Evolutionary conservation across 1,140 invertebrate genomes (phyloP).

Genomic region (Drosophila neocordata): DNA sequence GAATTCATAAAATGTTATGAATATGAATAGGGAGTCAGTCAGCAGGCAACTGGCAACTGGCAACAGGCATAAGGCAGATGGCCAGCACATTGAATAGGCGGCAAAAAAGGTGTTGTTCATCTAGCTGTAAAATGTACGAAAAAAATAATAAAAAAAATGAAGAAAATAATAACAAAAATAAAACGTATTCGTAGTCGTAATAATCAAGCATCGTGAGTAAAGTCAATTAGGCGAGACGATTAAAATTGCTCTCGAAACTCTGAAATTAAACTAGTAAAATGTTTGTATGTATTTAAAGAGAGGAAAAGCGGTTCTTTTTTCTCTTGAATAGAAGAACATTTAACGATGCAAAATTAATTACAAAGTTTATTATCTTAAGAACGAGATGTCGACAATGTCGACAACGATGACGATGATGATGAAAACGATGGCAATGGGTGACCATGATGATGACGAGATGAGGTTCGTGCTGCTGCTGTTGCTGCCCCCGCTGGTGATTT

Average conservation of each 20-base stretch:
- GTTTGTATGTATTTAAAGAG: neutral
- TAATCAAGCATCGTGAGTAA: conserved; percentile 52
- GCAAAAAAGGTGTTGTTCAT: conserved; percentile 26
- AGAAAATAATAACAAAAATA: too few species aligned
- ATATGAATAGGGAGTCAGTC: too few species aligned
- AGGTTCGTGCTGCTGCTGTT: conserved; percentile 17
- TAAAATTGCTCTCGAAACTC: conserved; percentile 36
- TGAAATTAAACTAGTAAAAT: conserved; percentile 32
- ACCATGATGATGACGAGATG: conserved; percentile 14
- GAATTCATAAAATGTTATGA: conserved; percentile 64
- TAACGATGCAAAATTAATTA: conserved; percentile 81
- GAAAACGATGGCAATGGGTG: neutral
- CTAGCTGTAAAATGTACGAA: conserved; percentile 38
- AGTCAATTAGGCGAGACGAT: conserved; percentile 60
- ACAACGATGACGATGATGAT: neutral
- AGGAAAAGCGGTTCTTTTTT: conserved; percentile 10
- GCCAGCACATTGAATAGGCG: conserved; percentile 1
- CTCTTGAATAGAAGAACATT: conserved; percentile 41
- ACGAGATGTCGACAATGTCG: conserved; percentile 7
- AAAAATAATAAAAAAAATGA: neutral
- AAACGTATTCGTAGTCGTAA: conserved; percentile 18
- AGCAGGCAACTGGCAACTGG: too few species aligned
- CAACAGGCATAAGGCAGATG: conserved; percentile 36
- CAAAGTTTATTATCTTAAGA: conserved; percentile 74
- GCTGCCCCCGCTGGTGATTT: conserved; percentile 68